Base-by-base conservation (phyloP, 2,797 vertebrate species). In the Sebastes hubbsi region DNA sequence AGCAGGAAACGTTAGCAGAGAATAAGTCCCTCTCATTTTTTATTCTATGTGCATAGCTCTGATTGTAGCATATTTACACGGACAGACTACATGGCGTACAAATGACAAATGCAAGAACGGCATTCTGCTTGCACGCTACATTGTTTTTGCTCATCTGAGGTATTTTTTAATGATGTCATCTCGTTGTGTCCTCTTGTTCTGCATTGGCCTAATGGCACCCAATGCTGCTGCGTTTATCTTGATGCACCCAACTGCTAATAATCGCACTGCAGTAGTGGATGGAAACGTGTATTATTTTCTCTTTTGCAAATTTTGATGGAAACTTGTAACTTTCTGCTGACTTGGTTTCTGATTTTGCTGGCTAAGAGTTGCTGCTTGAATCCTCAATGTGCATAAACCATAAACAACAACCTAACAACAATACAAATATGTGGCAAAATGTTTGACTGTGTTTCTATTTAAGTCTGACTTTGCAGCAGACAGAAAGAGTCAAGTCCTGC, bases 401-500 rank as follows among this genome's bases (percentile, higher is more conserved):
- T 5, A 16, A 58, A 29, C 14, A 29, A 22, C 27, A 46, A 27
- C 38, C 42, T 20, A 59, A 29, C 7, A 63, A 58, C 9, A 14
- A 61, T 10, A 64, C 16, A 68, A 65, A 80, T 75, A 18, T 63
- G 27, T 46, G 54, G 18, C 25, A 78, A 68, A 24, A 49, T 46
- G 25, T 62, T 56, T 78, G 83, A 63, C 68, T 25, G 24, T 61
- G 49, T 59, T 72, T 80, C 66, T 36, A 22, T 42, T 82, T 38
- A 32, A 77, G 66, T 75, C 30, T 70, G 62, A 84, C 78, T 81
- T 87, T 83, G 62, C 25, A 34, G 42, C 42, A 13, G 69, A 77
- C 46, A 46, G 66, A 67, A 14, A 77, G 73, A 78, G 66, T 79
- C 56, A 49, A 81, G 81, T 81, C 64, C 74, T n/a, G 64, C 87